phyloP scores from a whole-genome alignment of 2,888 invertebrate genomes.

The Tanypteryx hageni region DNA sequence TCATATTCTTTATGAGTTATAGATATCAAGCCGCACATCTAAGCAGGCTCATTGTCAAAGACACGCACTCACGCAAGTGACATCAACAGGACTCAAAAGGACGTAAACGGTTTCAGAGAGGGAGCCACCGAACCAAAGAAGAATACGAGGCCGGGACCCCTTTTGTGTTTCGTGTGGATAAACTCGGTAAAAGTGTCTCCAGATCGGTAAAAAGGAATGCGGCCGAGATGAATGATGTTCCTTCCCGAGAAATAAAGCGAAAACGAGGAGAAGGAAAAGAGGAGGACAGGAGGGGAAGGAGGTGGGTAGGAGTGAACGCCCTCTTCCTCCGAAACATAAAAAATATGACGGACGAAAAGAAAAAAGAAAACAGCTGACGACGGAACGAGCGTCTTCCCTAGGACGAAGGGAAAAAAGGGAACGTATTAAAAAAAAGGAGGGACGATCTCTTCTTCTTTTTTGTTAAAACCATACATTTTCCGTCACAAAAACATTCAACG shows the following conservation, averaged over 20 bases:
- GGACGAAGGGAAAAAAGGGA: background rate
- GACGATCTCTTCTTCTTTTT: background rate
- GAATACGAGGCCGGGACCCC: background rate
- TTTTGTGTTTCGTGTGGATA: background rate
- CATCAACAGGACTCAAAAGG: background rate
- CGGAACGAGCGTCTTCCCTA: background rate
- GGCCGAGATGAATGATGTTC: background rate
- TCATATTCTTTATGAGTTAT: no score
- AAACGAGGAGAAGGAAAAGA: background rate
- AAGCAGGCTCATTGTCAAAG: background rate
- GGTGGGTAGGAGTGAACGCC: background rate
- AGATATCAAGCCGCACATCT: no score
- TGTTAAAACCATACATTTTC: background rate
- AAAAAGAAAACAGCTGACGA: conserved; percentile 21
- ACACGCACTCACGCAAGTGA: background rate
- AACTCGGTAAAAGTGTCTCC: background rate
- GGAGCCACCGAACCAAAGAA: background rate
- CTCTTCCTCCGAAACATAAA: background rate
- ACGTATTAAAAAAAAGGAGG: background rate
- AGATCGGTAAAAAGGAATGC: background rate
- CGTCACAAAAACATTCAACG: background rate
- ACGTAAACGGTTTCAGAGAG: background rate
- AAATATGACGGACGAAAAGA: conserved; percentile 5
- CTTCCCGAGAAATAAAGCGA: background rate
- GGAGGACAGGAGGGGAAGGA: background rate